Percentiles rank a stretch among this genome's conserved stretches.
These are phyloP conservation scores for Cydia strobilella DNA, from an alignment of 1,140 invertebrate species.

Conservation along the genomic window DNA sequence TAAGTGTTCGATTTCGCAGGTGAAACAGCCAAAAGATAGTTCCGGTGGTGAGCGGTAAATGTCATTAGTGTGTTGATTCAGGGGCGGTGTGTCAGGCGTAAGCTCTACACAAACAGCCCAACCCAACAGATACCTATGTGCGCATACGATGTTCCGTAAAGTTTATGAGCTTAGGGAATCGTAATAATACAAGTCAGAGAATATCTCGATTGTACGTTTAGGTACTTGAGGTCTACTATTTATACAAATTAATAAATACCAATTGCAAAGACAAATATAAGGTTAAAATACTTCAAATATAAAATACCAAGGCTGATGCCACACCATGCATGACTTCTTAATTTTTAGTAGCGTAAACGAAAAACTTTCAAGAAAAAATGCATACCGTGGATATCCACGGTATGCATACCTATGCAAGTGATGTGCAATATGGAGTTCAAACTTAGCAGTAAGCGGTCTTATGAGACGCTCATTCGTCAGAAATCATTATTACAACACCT, in stretches of 20 bases:
- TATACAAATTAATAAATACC: neutral
- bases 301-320: too few species aligned
- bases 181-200: conserved; percentile 6
- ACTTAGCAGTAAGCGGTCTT: neutral
- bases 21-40: conserved; percentile 35
- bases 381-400: too few species aligned
- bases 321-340: too few species aligned
- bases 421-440: too few species aligned
- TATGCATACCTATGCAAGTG: too few species aligned
- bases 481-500: conserved; percentile 2
- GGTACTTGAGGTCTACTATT: neutral
- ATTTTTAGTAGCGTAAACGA: too few species aligned
- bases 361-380: too few species aligned
- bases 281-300: too few species aligned
- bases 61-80: conserved; percentile 49
- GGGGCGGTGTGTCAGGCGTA: conserved; percentile 40
- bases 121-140: conserved; percentile 33
- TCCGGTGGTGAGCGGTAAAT: conserved; percentile 39
- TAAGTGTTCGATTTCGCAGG: conserved; percentile 26
- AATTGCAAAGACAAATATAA: too few species aligned
- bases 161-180: neutral
- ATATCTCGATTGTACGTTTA: conserved; percentile 9
- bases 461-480: neutral
- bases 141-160: neutral
- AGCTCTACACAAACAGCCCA: conserved; percentile 43